Percentiles rank a stretch among this genome's conserved stretches.
Evolutionary conservation across 2,113 vertebrate genomes (phyloP).

Genomic region (Antennarius striatus): DNA sequence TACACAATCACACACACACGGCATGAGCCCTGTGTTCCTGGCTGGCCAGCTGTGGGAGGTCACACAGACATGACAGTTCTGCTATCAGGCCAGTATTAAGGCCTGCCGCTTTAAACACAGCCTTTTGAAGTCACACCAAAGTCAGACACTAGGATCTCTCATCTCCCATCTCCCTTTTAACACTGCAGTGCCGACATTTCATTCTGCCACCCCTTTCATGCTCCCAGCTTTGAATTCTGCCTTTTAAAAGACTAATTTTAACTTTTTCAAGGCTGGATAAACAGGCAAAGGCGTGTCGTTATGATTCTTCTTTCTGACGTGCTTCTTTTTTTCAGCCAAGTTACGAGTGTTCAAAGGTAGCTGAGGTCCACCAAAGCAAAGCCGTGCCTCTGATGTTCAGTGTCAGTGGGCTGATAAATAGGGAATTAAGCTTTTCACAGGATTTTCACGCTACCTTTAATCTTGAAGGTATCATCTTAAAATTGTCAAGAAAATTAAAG

Average conservation of each 20-base stretch:
- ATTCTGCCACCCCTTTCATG: conserved; percentile 77
- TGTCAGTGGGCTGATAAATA: conserved; percentile 53
- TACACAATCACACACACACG: conserved; percentile 10
- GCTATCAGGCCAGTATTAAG: conserved; percentile 81
- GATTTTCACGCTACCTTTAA: conserved; percentile 61
- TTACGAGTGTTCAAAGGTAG: conserved; percentile 73
- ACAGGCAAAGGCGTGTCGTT: conserved; percentile 68
- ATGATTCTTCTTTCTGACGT: conserved; percentile 72
- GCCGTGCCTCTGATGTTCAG: conserved; percentile 59
- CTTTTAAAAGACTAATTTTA: conserved; percentile 83
- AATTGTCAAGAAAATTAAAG: conserved; percentile 27
- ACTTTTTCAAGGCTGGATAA: conserved; percentile 78
- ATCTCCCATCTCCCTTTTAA: conserved; percentile 82
- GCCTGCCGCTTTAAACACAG: conserved; percentile 79
- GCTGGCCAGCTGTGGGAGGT: conserved; percentile 79
- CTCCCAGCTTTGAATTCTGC: conserved; percentile 76
- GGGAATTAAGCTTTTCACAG: conserved; percentile 30
- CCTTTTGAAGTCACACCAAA: conserved; percentile 85
- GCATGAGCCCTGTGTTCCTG: conserved; percentile 63
- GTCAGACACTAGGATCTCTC: conserved; percentile 81
- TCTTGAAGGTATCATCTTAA: conserved; percentile 48
- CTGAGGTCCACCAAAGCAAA: conserved; percentile 54
- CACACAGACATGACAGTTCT: conserved; percentile 74
- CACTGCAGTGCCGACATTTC: conserved; percentile 79
- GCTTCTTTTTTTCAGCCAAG: conserved; percentile 66